A percentile compares a stretch with the other conserved stretches of the same genome.
These are phyloP conservation scores for Drosophila carrolli DNA, from an alignment of 1,140 invertebrate genomes.

Conservation along the genomic window DNA sequence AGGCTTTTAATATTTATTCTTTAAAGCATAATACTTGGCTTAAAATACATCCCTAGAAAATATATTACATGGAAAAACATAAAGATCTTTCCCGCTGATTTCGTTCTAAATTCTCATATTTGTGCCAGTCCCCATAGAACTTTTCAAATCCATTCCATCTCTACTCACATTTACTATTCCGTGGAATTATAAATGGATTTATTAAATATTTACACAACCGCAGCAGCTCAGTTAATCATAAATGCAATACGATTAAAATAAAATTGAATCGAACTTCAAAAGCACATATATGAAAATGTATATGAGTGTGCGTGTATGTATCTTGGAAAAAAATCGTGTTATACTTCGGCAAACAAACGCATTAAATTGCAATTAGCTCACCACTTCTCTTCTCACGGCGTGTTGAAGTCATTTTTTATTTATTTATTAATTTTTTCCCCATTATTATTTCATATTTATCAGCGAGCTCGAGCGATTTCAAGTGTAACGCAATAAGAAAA, in stretches of 20 bases:
- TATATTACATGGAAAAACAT: too few relatives aligned
- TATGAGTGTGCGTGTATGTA: slow-evolving; percentile 11
- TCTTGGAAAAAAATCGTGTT: slow-evolving; percentile 59
- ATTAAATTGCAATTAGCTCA: slow-evolving; percentile 78
- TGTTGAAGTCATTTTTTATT: slow-evolving; percentile 54
- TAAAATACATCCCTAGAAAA: too few relatives aligned
- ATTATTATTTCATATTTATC: slow-evolving; percentile 70
- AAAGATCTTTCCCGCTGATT: background rate
- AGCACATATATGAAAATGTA: slow-evolving; percentile 16
- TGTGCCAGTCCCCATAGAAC: background rate
- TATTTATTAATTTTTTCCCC: slow-evolving; percentile 67
- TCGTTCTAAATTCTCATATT: background rate
- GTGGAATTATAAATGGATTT: slow-evolving; percentile 1
- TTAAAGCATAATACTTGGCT: too few relatives aligned
- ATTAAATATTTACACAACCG: slow-evolving; percentile 37
- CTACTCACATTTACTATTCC: background rate
- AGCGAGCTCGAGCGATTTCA: slow-evolving; percentile 49
- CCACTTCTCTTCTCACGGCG: slow-evolving; percentile 13
- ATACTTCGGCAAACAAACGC: slow-evolving; percentile 69
- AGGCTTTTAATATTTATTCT: too few relatives aligned
- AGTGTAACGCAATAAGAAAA: slow-evolving; percentile 41
- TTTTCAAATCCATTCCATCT: background rate
- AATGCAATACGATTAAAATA: slow-evolving; percentile 45
- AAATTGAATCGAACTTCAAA: slow-evolving; percentile 33
- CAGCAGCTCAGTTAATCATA: slow-evolving; percentile 45